These are phyloP conservation scores for Halictus quadricinctus DNA, from an alignment of 2,888 invertebrate genomes.

Conservation along the genomic window DNA sequence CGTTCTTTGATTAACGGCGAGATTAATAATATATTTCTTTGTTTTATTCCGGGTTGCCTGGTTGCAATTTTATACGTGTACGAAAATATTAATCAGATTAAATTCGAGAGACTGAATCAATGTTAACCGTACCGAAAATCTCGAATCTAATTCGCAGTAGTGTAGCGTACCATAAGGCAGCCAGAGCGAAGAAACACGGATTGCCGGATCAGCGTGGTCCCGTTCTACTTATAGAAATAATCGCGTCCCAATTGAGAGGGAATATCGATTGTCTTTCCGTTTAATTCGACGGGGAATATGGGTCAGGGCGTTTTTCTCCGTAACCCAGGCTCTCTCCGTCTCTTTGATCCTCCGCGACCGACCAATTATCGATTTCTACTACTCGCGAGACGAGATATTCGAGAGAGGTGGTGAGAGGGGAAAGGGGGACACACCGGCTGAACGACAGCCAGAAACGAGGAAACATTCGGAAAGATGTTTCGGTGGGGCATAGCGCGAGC, in stretches of 20 bases:
- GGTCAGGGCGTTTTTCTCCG: slow-evolving; percentile 6
- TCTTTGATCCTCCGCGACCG: background rate
- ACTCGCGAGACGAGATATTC: background rate
- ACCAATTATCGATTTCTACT: background rate
- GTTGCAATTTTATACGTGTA: no score
- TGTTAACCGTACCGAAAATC: no score
- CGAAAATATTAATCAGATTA: no score
- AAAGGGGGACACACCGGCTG: background rate
- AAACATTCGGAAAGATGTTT: slow-evolving; percentile 47
- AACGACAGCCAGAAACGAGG: slow-evolving; percentile 4
- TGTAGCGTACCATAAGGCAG: background rate
- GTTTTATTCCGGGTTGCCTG: background rate
- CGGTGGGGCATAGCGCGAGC: slow-evolving; percentile 10
- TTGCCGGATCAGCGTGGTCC: slow-evolving; percentile 5
- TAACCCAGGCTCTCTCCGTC: background rate
- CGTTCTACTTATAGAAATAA: slow-evolving; percentile 28
- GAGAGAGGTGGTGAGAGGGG: background rate
- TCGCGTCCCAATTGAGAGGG: background rate
- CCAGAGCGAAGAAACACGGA: background rate
- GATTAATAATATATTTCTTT: background rate
- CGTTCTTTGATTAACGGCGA: background rate
- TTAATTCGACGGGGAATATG: background rate
- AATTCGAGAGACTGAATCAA: no score
- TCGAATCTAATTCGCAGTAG: background rate
- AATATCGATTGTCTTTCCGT: slow-evolving; percentile 13